A percentile compares a stretch with the other conserved stretches of the same genome.
Evolutionary conservation across 2,888 invertebrate species (phyloP).

Genomic region (Pogonocherus hispidulus): DNA sequence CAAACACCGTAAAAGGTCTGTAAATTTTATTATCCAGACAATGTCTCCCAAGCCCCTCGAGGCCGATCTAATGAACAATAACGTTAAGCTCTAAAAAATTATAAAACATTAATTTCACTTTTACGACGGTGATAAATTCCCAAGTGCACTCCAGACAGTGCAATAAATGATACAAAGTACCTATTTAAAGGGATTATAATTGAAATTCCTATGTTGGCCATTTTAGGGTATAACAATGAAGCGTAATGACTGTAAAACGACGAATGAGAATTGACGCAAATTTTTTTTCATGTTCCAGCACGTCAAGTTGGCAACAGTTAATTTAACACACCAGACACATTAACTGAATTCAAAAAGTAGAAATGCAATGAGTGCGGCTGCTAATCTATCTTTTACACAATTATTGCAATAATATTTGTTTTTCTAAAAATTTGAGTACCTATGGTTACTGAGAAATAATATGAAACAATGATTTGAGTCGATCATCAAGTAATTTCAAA

Average conservation of each 20-base stretch:
- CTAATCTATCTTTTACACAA: no score
- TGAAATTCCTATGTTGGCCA: not conserved
- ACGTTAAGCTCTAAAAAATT: conserved; percentile 2
- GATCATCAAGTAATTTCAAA: no score
- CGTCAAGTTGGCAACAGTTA: no score
- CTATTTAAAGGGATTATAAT: not conserved
- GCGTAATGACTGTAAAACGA: not conserved
- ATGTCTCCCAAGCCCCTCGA: not conserved
- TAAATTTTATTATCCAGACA: not conserved
- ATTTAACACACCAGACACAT: no score
- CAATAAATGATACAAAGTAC: conserved; percentile 13
- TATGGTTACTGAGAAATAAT: no score
- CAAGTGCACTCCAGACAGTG: conserved; percentile 9
- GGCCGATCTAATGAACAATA: not conserved
- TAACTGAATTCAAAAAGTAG: no score
- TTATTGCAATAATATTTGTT: no score
- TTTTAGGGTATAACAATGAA: not conserved
- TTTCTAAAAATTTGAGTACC: no score
- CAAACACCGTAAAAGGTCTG: no score
- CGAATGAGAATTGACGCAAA: not conserved
- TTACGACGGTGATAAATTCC: not conserved
- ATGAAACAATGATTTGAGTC: no score
- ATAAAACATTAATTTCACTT: conserved; percentile 8
- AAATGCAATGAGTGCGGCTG: no score
- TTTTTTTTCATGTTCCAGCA: no score